Evolutionary conservation across 2,113 vertebrate genomes (phyloP).

Genomic region (Stigmatopora argus): DNA sequence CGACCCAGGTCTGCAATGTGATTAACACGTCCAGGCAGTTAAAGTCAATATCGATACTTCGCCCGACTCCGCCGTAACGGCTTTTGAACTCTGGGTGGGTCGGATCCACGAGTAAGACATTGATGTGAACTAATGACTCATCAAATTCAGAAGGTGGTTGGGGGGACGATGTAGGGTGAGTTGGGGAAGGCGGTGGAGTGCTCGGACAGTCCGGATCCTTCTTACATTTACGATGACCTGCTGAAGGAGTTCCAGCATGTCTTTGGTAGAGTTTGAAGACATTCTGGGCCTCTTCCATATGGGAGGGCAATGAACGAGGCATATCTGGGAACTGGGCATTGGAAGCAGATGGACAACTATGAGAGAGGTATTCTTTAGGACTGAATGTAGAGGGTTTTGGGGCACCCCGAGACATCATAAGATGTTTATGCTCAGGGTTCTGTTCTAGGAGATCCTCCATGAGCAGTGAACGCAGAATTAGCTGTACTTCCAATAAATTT

Average conservation of each 20-base stretch:
- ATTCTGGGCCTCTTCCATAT: conserved; percentile 93
- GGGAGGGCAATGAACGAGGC: conserved; percentile 92
- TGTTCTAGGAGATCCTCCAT: conserved; percentile 95
- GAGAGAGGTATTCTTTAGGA: conserved; percentile 92
- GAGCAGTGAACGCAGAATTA: conserved; percentile 84
- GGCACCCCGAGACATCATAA: conserved; percentile 93
- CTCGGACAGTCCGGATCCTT: conserved; percentile 76
- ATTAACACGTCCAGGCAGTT: conserved; percentile 95
- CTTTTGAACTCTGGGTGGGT: conserved; percentile 90
- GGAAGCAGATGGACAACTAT: conserved; percentile 86
- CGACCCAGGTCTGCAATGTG: conserved; percentile 96
- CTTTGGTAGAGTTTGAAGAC: conserved; percentile 97
- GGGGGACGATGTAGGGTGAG: conserved; percentile 59
- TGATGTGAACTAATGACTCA: conserved; percentile 92
- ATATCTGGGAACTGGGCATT: conserved; percentile 86
- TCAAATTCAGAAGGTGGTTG: conserved; percentile 79
- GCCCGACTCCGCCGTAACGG: conserved; percentile 75
- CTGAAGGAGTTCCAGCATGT: conserved; percentile 73
- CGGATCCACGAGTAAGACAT: conserved; percentile 87
- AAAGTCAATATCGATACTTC: conserved; percentile 91
- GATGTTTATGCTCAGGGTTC: conserved; percentile 88
- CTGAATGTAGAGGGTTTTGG: conserved; percentile 86
- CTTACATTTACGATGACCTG: conserved; percentile 71
- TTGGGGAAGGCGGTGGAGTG: conserved; percentile 94
- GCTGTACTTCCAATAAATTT: conserved; percentile 81